These are phyloP conservation scores for Eurytoma californica DNA, from an alignment of 2,888 invertebrate species.

Conservation along the genomic window DNA sequence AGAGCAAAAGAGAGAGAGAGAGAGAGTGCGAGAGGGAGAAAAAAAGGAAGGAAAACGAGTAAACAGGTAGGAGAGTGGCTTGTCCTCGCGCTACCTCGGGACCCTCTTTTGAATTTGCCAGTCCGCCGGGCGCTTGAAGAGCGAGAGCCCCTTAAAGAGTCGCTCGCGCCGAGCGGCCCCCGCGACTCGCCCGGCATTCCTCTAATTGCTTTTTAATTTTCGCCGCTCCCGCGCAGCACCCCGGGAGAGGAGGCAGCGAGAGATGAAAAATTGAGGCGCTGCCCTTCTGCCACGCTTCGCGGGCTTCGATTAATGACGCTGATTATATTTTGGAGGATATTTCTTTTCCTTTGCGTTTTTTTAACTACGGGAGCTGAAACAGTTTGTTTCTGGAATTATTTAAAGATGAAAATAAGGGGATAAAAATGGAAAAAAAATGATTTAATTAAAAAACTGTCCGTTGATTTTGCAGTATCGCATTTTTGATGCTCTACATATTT, in stretches of 20 bases:
- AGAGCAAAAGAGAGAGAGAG: too few species aligned
- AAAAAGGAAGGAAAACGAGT: neutral
- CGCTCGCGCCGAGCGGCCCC: neutral
- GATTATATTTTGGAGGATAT: too few species aligned
- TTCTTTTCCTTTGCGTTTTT: too few species aligned
- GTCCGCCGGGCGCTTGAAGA: slow-evolving; percentile 20
- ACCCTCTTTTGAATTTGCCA: slow-evolving; percentile 1
- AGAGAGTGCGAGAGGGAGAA: neutral
- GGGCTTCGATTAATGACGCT: too few species aligned
- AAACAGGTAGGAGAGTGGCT: neutral
- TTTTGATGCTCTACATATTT: too few species aligned
- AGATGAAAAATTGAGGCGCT: neutral
- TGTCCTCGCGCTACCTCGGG: neutral
- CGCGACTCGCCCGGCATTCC: neutral
- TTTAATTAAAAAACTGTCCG: too few species aligned
- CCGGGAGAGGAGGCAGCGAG: neutral
- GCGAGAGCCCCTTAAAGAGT: slow-evolving; percentile 22
- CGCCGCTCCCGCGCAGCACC: neutral
- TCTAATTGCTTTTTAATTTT: slow-evolving; percentile 16
- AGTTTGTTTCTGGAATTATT: too few species aligned
- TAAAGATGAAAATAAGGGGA: too few species aligned
- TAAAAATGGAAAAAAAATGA: too few species aligned
- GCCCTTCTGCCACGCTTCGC: too few species aligned
- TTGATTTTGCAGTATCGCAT: too few species aligned
- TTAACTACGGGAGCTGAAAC: too few species aligned